Percentiles rank a stretch among this genome's conserved stretches.
phyloP scores from a whole-genome alignment of 1,140 invertebrate genomes.

The Sminthurides bifidus region DNA sequence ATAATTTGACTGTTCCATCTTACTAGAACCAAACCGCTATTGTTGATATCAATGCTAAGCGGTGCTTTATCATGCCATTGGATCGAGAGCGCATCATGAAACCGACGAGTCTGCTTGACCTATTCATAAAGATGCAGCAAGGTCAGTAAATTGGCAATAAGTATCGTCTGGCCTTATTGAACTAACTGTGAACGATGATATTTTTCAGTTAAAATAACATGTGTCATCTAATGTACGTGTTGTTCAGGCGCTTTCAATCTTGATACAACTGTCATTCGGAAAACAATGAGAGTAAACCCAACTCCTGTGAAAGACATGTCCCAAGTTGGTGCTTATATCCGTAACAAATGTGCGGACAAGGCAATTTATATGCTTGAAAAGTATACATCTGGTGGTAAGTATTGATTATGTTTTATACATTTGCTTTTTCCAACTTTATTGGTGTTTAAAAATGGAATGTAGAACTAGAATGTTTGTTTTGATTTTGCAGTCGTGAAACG shows the following conservation, averaged over 20 bases:
- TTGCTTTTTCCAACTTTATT: background rate
- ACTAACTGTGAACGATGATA: background rate
- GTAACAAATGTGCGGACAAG: conserved; percentile 53
- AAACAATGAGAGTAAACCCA: conserved; percentile 60
- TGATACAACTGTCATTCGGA: conserved; percentile 47
- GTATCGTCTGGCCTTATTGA: background rate
- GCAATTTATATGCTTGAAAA: conserved; percentile 63
- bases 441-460: conserved; percentile 9
- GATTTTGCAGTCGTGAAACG: conserved; percentile 57
- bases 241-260: background rate
- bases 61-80: conserved; percentile 81
- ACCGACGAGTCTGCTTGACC: conserved; percentile 61
- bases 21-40: conserved; percentile 60
- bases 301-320: conserved; percentile 56
- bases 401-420: background rate
- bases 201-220: background rate
- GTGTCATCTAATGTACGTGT: background rate
- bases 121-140: conserved; percentile 64
- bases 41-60: conserved; percentile 58
- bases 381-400: conserved; percentile 43
- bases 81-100: conserved; percentile 58
- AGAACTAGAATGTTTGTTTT: conserved; percentile 1
- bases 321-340: conserved; percentile 54
- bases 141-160: conserved; percentile 38
- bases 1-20: background rate